Evolutionary conservation across 2,797 vertebrate genomes (phyloP), one percentile per base, ranked within the genome.

Genomic region (Micromesistius poutassou): DNA sequence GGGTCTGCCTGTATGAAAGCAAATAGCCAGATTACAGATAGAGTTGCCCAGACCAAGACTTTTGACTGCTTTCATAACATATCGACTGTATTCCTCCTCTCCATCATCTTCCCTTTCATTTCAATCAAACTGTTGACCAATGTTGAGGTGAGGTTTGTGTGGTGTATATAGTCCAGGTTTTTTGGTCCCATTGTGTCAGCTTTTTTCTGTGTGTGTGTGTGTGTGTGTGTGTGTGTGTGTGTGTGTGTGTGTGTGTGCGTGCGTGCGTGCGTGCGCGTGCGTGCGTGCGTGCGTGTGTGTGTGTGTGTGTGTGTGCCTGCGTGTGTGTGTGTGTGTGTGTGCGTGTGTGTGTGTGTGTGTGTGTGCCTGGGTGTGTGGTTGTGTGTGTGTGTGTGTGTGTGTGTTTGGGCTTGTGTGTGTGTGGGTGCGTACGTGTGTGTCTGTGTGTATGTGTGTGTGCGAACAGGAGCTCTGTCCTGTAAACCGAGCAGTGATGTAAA

Each of bases 401-500:
- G 50, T 62, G 50, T 62, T 4, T n/a, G 19, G 22, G 50, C 16
- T 16, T 50, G 46, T 5, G 46, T 16, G 13, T 35, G 33, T 35
- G 4, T 33, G 2, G 33, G 2, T 33, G 33, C 4, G 33, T 33
- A 5, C 4, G 46, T 50, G 13, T 16, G 14, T 14, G 46, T 50
- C 14, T 14, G 46, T 16, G 33, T 33, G 33, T 33, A 5, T 33
- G 4, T 77, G 84, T 82, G 75, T 71, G 66, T 40, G 77, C 76
- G 73, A 83, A 42, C 42, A 73, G 76, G 81, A 79, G 81, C 68
- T 22, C 78, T 66, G 62, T 76, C 40, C 68, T 88, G 85, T 90
- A 90, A 91, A 90, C 81, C 74, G 86, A 91, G 87, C 80, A 83
- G 9, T 78, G 79, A 89, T 89, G 85, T 80, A 81, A 90, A 90